Conservation (phyloP, 2,888 invertebrate genomes). For the Acleris holmiana region DNA sequence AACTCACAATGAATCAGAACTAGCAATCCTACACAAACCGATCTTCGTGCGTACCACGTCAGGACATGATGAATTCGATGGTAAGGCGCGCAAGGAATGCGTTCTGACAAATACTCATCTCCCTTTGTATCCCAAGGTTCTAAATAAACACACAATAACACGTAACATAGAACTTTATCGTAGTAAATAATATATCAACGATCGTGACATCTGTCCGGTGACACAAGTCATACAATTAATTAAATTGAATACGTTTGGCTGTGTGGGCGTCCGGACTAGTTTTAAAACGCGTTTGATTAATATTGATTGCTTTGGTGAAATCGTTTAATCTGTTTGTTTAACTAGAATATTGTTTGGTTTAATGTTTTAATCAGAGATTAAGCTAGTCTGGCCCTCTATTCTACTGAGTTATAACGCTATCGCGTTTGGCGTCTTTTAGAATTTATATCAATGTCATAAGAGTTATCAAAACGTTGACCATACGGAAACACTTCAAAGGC, state of each 20-base stretch:
- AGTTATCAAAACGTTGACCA: too few relatives aligned
- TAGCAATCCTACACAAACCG: slow-evolving; percentile 17
- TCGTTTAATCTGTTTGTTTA: not conserved
- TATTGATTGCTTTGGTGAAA: slow-evolving; percentile 25
- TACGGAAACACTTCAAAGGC: too few relatives aligned
- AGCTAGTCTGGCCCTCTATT: too few relatives aligned
- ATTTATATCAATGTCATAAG: too few relatives aligned
- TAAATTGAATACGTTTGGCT: slow-evolving; percentile 46
- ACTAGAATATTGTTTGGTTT: not conserved
- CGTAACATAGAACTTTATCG: not conserved
- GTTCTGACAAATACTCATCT: slow-evolving; percentile 67
- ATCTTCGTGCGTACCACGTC: slow-evolving; percentile 31
- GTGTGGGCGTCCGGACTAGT: slow-evolving; percentile 31
- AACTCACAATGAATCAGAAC: not conserved
- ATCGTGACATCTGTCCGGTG: slow-evolving; percentile 59
- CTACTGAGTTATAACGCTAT: too few relatives aligned
- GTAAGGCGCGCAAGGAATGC: slow-evolving; percentile 53
- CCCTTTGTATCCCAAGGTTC: slow-evolving; percentile 14
- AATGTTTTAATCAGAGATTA: too few relatives aligned
- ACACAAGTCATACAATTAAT: slow-evolving; percentile 61
- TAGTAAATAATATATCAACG: slow-evolving; percentile 24
- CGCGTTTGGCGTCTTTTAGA: too few relatives aligned
- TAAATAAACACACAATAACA: not conserved
- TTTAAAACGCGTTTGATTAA: slow-evolving; percentile 32
- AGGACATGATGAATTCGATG: slow-evolving; percentile 55